Base-by-base conservation (phyloP, 2,888 invertebrate species). In the Cryptus armator region DNA sequence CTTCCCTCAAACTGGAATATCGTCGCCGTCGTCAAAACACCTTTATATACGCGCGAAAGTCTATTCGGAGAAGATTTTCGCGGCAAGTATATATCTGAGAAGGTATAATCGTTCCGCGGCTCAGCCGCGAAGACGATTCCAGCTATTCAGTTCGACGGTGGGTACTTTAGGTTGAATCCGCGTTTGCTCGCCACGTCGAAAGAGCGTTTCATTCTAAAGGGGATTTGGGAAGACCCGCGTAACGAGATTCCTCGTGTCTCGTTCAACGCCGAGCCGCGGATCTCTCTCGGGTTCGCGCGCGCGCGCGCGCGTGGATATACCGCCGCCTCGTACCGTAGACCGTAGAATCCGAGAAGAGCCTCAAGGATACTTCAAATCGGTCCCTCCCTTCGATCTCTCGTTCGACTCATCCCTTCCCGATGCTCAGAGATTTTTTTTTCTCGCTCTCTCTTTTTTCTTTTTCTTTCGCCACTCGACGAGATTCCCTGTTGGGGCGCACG, bases 171-270 rank as follows among this genome's bases (percentile, higher is more conserved):
- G 79, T 51, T 48, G 77, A 80, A 78, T 83, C 71, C 64, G 12
- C 80, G 74, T 19, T 46, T 66, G 59, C 37, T 72, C 44, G 74
- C 29, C 44, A 32, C 72, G 67, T 56, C 24, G 44, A 71, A 67
- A 74, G 71, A 75, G 48, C 46, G 76, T 37, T 84, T 75, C 72
- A 68, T 64, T 84, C 82, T 74, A 85, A 84, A 70, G 81, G 86
- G 86, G 86, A 87, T 86, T 87, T 86, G 44, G 82, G 77, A 85
- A 85, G 85, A 85, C 85, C 85, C 87, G 86, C 82, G 84, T 87
- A 87, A 87, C 87, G 84, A 86, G 87, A 87, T 87, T 87, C 85
- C 76, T 83, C 86, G 84, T 87, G 86, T 87, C 85, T 86, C 84
- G 82, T 81, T 86, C 77, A 86, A 84, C 82, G 82, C 76, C 56